A percentile compares a stretch with the other conserved stretches of the same genome.
These are phyloP conservation scores for Cantharis lateralis DNA, from an alignment of 2,888 invertebrate species.

Conservation along the genomic window DNA sequence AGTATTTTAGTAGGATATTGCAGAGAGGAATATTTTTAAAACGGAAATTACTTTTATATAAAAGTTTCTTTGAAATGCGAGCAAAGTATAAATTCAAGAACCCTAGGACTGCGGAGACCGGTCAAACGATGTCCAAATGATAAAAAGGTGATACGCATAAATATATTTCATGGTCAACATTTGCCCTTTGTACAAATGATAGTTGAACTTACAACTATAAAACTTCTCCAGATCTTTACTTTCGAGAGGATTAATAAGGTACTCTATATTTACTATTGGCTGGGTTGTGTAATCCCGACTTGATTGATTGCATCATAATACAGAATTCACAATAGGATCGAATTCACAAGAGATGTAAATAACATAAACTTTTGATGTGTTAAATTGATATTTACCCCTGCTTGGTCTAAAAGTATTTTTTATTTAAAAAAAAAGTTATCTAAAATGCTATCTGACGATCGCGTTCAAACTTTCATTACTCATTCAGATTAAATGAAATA, in stretches of 20 bases:
- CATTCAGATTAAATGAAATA: not conserved
- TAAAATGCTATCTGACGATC: not conserved
- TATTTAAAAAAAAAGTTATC: not conserved
- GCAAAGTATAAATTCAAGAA: slow-evolving; percentile 42
- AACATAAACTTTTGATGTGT: not conserved
- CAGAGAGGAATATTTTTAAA: slow-evolving; percentile 37
- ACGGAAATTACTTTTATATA: slow-evolving; percentile 44
- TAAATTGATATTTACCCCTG: not conserved
- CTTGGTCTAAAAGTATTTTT: not conserved
- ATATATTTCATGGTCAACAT: slow-evolving; percentile 39
- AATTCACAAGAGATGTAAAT: not conserved
- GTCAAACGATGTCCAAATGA: slow-evolving; percentile 43
- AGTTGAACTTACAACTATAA: not conserved
- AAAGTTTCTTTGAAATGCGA: slow-evolving; percentile 44
- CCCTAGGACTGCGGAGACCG: slow-evolving; percentile 36
- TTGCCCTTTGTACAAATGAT: not conserved
- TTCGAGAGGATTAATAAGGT: not conserved
- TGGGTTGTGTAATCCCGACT: not conserved
- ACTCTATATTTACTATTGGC: not conserved
- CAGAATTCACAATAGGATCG: not conserved
- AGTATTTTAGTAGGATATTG: slow-evolving; percentile 24
- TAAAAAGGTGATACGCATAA: slow-evolving; percentile 42
- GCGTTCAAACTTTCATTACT: not conserved
- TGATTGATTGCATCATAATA: not conserved
- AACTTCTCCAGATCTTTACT: not conserved